A percentile compares a stretch with the other conserved stretches of the same genome.
Evolutionary conservation across 2,113 vertebrate genomes (phyloP).

Genomic region (Nansenia antarctica): DNA sequence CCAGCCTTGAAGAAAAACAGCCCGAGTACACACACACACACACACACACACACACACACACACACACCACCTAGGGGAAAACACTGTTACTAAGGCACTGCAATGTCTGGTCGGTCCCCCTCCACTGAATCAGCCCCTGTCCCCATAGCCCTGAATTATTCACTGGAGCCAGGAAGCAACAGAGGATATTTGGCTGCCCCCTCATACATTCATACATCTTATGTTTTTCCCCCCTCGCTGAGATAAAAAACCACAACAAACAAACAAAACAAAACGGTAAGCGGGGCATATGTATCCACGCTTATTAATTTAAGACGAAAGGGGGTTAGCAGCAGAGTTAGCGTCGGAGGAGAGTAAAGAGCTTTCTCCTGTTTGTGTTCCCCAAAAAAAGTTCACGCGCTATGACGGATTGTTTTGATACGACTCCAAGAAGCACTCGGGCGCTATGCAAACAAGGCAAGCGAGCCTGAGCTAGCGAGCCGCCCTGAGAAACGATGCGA

Average conservation of each 20-base stretch:
- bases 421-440: conserved; percentile 16
- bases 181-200: neutral
- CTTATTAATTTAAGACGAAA: conserved; percentile 18
- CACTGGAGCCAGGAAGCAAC: neutral
- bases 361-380: conserved; percentile 25
- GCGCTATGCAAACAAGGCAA: neutral
- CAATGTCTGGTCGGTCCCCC: neutral
- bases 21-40: no score
- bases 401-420: conserved; percentile 21
- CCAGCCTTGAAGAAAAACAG: neutral
- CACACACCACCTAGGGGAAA: neutral
- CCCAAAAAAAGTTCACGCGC: conserved; percentile 13
- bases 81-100: neutral
- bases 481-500: neutral
- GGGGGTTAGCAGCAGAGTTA: neutral
- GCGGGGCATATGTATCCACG: neutral
- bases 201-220: neutral
- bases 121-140: neutral
- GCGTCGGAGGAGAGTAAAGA: neutral
- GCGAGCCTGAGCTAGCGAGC: neutral
- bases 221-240: neutral
- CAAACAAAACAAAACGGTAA: neutral
- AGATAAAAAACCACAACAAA: neutral
- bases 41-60: no score
- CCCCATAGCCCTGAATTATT: neutral